Percentiles rank a stretch among this genome's conserved stretches.
Evolutionary conservation across 2,888 invertebrate species (phyloP).

Genomic region (Camponotus fellah): DNA sequence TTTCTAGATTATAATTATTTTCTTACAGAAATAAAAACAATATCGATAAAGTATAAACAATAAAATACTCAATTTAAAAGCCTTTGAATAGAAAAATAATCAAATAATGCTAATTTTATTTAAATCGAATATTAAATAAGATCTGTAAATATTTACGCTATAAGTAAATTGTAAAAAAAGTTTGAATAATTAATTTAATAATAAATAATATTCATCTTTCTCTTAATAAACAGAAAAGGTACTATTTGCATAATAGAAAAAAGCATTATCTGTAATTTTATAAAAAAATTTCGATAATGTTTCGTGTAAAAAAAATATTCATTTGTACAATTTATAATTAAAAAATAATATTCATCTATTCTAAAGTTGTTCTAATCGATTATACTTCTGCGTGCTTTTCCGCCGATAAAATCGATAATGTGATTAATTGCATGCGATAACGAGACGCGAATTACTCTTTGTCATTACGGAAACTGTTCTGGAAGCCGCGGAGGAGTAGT

Average conservation of each 20-base stretch:
- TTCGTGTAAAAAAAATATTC: not conserved
- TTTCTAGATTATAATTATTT: not conserved
- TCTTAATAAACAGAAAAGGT: not conserved
- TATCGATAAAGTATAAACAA: not conserved
- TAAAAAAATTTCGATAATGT: not conserved
- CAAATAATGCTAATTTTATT: not conserved
- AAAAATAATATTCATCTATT: not conserved
- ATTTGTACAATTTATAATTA: not conserved
- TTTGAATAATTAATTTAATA: not conserved
- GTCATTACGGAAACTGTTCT: constrained; percentile 76
- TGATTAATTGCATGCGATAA: constrained; percentile 55
- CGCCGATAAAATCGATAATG: constrained; percentile 39
- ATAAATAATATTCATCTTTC: not conserved
- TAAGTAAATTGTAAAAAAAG: not conserved
- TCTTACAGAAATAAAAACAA: not conserved
- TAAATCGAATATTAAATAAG: not conserved
- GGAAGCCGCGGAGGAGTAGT: constrained; percentile 66
- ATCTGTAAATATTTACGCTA: not conserved
- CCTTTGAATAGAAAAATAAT: not conserved
- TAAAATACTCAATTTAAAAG: not conserved
- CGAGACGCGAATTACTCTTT: constrained; percentile 66
- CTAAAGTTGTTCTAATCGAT: not conserved
- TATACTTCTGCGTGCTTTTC: not conserved
- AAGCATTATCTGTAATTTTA: constrained; percentile 1
- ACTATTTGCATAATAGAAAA: not conserved